These are phyloP conservation scores for Tachina fera DNA, from an alignment of 2,888 invertebrate species.

Conservation along the genomic window DNA sequence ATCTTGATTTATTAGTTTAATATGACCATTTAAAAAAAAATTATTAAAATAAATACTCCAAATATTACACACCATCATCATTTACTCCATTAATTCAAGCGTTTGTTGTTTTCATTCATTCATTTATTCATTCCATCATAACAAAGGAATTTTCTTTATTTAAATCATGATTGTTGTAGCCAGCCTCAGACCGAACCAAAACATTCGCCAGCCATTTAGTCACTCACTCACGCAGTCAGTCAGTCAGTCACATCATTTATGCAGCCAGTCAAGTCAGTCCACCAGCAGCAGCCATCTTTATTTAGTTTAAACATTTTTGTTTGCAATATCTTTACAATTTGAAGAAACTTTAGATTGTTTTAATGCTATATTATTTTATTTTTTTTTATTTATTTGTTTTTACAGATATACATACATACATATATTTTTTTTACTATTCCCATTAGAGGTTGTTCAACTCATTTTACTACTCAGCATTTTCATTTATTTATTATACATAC, in stretches of 20 bases:
- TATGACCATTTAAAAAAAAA: neutral
- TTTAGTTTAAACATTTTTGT: conserved; percentile 31
- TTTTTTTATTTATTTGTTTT: conserved; percentile 35
- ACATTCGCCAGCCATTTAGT: neutral
- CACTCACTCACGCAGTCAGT: neutral
- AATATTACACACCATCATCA: neutral
- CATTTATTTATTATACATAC: conserved; percentile 53
- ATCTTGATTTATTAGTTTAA: neutral
- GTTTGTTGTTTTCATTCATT: neutral
- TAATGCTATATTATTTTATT: conserved; percentile 18
- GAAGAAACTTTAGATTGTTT: conserved; percentile 62
- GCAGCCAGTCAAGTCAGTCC: conserved; percentile 14
- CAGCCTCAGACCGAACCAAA: neutral
- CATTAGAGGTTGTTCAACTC: conserved; percentile 70
- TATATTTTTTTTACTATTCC: conserved; percentile 51
- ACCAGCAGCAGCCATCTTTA: conserved; percentile 13
- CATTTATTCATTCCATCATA: conserved; percentile 25
- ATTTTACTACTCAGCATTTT: conserved; percentile 54
- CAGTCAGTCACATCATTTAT: neutral
- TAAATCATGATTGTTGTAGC: conserved; percentile 55
- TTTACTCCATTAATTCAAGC: neutral
- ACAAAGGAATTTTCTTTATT: conserved; percentile 54
- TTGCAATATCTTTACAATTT: conserved; percentile 30
- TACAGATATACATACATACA: conserved; percentile 4
- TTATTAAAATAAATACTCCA: neutral